Evolutionary conservation across 2,888 invertebrate species (phyloP).

Genomic region (Synanthedon andrenaeformis): DNA sequence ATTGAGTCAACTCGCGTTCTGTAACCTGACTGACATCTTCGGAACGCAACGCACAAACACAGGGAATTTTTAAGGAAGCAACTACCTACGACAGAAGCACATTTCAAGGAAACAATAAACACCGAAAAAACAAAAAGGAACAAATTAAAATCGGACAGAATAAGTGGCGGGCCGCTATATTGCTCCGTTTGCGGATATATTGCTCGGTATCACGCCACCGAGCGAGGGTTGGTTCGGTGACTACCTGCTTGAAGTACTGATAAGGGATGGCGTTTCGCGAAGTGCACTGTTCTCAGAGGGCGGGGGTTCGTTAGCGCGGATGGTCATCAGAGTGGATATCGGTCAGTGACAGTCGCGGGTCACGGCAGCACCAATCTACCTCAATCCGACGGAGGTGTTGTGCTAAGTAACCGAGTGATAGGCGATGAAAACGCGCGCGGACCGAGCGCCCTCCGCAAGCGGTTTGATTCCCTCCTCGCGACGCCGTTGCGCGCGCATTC

Average conservation of each 20-base stretch:
- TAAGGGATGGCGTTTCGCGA: slow-evolving; percentile 8
- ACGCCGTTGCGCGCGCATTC: slow-evolving; percentile 63
- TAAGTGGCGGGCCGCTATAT: slow-evolving; percentile 32
- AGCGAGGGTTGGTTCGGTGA: slow-evolving; percentile 22
- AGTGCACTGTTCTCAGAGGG: slow-evolving; percentile 15
- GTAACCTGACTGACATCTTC: slow-evolving; percentile 11
- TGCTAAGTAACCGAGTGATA: slow-evolving; percentile 34
- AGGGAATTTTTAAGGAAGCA: slow-evolving; percentile 20
- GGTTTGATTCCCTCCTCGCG: slow-evolving; percentile 64
- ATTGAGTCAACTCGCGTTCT: slow-evolving; percentile 14
- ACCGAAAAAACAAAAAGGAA: slow-evolving; percentile 58
- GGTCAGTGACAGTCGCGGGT: slow-evolving; percentile 54
- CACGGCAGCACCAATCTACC: slow-evolving; percentile 32
- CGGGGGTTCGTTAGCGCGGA: slow-evolving; percentile 20
- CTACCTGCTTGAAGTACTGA: slow-evolving; percentile 30
- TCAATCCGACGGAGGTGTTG: slow-evolving; percentile 39
- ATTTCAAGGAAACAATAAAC: slow-evolving; percentile 58
- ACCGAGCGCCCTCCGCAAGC: slow-evolving; percentile 61
- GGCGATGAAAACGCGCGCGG: slow-evolving; percentile 44
- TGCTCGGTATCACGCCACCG: slow-evolving; percentile 52
- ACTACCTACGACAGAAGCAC: slow-evolving; percentile 42
- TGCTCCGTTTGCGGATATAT: slow-evolving; percentile 44
- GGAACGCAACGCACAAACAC: slow-evolving; percentile 24
- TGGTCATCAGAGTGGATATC: slow-evolving; percentile 32
- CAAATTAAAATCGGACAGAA: slow-evolving; percentile 53